Evolutionary conservation across 2,797 vertebrate species (phyloP), one percentile per base, ranked within the genome.

Genomic region (Poeciliopsis presidionis): DNA sequence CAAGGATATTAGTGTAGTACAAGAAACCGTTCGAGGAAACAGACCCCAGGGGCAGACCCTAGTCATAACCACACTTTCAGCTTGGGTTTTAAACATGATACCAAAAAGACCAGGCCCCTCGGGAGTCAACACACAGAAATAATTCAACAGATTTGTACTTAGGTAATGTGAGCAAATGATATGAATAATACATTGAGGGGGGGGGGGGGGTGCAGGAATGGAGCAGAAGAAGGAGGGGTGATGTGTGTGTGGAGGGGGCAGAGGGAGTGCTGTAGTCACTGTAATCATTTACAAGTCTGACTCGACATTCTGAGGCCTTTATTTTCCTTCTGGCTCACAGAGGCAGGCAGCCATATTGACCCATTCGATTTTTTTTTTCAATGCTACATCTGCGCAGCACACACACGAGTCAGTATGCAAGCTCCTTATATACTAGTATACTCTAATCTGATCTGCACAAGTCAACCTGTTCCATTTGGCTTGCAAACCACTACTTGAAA

Each of bases 1-100:
- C 96, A 97, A 91, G 94, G 93, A 95, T 96, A 96, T 95, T 95
- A 97, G 95, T 95, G 95, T 94, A 95, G 93, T 94, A 95, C 93
- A 94, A 96, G 95, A 95, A 92, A 96, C 90, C 91, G 87, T 94
- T 70, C 89, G 94, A 96, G 95, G 95, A 96, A 70, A 93, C 94
- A 95, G 95, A 96, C 96, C 96, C 96, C 92, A 93, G 95, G 96
- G 96, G 91, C 90, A 96, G 95, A 86, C 90, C 73, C 91, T 92
- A 94, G 93, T 94, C 96, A 93, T 96, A 96, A 96, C 94, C 95
- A 95, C 94, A 95, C 91, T 95, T 94, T 93, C 89, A 89, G 87
- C 89, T 93, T 70, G 93, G 94, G 93, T 90, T 94, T 95, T 94
- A 92, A 96, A 92, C 93, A 93, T 94, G 95, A 95, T 95, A 96